Percentiles rank a stretch among this genome's conserved stretches.
Evolutionary conservation across 2,113 vertebrate species (phyloP).

Genomic region (Notechis scutatus): DNA sequence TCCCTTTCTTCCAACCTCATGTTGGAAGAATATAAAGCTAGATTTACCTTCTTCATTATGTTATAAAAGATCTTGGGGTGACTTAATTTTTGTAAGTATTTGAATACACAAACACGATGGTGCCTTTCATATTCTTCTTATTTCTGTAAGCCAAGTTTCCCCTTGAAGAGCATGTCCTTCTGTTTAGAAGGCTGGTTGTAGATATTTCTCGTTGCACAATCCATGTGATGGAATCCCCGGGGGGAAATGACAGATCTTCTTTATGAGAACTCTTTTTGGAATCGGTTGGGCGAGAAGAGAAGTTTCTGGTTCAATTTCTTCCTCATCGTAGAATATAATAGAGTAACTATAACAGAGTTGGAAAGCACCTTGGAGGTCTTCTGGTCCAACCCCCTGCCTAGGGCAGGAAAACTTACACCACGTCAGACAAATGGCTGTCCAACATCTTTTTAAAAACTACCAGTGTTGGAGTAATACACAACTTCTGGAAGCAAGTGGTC

Average conservation of each 20-base stretch:
- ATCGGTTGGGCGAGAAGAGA: not conserved
- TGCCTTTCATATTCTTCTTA: not conserved
- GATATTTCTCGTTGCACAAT: not conserved
- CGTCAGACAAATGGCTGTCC: too few relatives aligned
- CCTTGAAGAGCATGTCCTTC: not conserved
- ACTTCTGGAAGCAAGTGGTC: too few relatives aligned
- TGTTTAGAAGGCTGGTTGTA: not conserved
- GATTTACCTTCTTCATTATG: not conserved
- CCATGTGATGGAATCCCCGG: not conserved
- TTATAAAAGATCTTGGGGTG: not conserved
- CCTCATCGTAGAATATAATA: too few relatives aligned
- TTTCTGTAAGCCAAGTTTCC: not conserved
- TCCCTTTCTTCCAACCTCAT: not conserved
- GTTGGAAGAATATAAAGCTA: not conserved
- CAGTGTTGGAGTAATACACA: too few relatives aligned
- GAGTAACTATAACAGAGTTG: too few relatives aligned
- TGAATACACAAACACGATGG: not conserved
- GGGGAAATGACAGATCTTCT: not conserved
- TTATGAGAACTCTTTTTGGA: not conserved
- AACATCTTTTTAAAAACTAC: too few relatives aligned
- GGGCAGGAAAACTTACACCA: too few relatives aligned
- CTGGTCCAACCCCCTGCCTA: too few relatives aligned
- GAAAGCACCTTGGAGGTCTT: too few relatives aligned
- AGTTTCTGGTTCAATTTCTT: not conserved
- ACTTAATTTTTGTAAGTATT: not conserved